Evolutionary conservation across 53 echinoderm and acorn worm species (phyloP).

Genomic region (Zoroaster sp.): DNA sequence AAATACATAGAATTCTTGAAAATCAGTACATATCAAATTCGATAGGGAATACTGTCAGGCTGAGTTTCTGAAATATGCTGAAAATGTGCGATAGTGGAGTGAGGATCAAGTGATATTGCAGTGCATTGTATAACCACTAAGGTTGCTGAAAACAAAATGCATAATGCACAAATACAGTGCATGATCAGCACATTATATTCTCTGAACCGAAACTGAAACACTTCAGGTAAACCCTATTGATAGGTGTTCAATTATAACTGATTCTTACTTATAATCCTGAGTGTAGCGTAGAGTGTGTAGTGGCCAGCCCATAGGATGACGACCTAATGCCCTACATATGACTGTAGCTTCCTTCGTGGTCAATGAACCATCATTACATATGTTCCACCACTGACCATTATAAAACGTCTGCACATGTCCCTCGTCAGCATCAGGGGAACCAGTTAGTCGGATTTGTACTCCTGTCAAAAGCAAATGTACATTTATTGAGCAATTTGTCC

Average conservation of each 20-base stretch:
- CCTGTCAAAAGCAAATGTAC: not conserved
- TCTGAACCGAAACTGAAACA: too few species aligned
- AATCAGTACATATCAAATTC: too few species aligned
- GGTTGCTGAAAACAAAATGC: too few species aligned
- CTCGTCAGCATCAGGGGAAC: not conserved
- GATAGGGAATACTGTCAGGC: too few species aligned
- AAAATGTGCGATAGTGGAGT: too few species aligned
- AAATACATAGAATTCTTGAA: too few species aligned
- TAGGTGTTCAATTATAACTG: not conserved
- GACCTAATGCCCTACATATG: not conserved
- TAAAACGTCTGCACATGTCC: conserved; percentile 1
- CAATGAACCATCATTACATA: not conserved
- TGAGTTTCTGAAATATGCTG: too few species aligned
- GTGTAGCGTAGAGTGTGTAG: not conserved
- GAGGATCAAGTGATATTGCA: too few species aligned
- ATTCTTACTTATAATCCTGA: not conserved
- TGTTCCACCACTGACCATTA: conserved; percentile 18
- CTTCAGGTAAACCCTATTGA: not conserved
- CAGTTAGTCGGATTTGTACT: not conserved
- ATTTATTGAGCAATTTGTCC: too few species aligned
- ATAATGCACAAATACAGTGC: too few species aligned
- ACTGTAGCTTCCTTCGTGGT: not conserved
- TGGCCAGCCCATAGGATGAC: not conserved
- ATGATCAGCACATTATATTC: too few species aligned
- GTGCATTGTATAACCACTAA: too few species aligned